Base-by-base conservation (phyloP, 2,888 invertebrate genomes). In the Rhimphoctona megacephalus region DNA sequence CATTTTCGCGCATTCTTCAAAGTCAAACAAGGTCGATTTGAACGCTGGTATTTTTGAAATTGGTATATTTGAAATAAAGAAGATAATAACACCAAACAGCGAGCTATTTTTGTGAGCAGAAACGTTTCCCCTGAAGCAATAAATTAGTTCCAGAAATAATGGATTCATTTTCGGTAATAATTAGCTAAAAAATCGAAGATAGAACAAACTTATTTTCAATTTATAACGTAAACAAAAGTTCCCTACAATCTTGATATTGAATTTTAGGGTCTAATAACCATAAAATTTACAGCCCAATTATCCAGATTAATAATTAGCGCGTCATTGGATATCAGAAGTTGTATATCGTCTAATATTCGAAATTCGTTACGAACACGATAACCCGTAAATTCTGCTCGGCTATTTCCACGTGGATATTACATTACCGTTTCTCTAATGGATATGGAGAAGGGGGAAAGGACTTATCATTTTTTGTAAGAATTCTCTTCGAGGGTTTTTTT, bases 381-480 rank as follows among this genome's bases (percentile, higher is more conserved):
- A 61, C 61, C 61, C 6, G 0, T 17, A 17, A 61, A 30, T 69
- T 25, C 25, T 39, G 11, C 6, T 69, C 17, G 69, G 46, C 9
- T 70, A 70, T 70, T 70, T 43, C 22, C 49, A n/a, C 66, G 33
- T 25, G 46, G 14, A 22, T 77, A 66, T 52, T 52, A 3, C 46
- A 36, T 49, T 66, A 66, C 36, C 36, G 49, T n/a, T 11, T 14
- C 22, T 39, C 7, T 1, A 7, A 7, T 39, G 39, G 9, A 39
- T 39, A 39, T 33, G 17, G 9, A 9, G 66, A 77, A n/a, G 11
- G 36, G n/a, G 25, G 39, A 43, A 69, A 46, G 39, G 57, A 46
- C 69, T 67, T 43, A 43, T 79, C 54, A 57, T 57, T 57, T 57
- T 43, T 25, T 43, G 33, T 43, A 11, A 69, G 69, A 57, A 61